phyloP scores from a whole-genome alignment of 92 coral and sea anemone species.

The Pocillopora grandis region DNA sequence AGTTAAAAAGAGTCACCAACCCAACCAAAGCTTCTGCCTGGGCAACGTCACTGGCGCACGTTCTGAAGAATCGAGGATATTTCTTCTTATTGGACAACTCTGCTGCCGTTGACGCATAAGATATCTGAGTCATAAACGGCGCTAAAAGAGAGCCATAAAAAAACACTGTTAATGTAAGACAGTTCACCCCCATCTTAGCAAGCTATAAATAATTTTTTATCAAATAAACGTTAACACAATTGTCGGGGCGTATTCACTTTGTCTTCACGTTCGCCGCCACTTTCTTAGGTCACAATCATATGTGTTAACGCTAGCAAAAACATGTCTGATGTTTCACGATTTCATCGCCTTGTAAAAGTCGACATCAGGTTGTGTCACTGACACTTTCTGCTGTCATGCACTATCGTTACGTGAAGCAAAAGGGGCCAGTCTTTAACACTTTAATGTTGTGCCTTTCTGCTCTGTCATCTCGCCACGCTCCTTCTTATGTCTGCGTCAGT shows the following conservation, averaged over 20 bases:
- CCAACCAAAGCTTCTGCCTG: conserved; percentile 91
- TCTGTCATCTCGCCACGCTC: too few species aligned
- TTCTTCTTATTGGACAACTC: conserved; percentile 91
- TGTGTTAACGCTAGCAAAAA: not conserved
- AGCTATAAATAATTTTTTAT: not conserved
- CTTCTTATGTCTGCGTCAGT: too few species aligned
- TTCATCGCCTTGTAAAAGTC: not conserved
- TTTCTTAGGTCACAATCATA: not conserved
- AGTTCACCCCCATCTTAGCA: not conserved
- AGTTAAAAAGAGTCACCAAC: conserved; percentile 85
- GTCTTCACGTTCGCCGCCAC: not conserved
- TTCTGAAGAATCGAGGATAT: conserved; percentile 95
- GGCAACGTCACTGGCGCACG: conserved; percentile 83
- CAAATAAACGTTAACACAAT: not conserved
- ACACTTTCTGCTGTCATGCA: not conserved
- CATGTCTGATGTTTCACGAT: not conserved
- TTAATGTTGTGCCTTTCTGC: too few species aligned
- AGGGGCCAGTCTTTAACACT: too few species aligned
- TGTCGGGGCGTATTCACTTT: not conserved
- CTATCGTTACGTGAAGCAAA: not conserved
- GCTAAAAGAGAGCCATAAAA: conserved; percentile 43
- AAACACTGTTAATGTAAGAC: not conserved
- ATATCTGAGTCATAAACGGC: conserved; percentile 85
- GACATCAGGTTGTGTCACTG: not conserved
- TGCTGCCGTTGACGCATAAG: conserved; percentile 90